phyloP scores from a whole-genome alignment of 2,888 invertebrate genomes.

The Caenorhabditis uteleia region DNA sequence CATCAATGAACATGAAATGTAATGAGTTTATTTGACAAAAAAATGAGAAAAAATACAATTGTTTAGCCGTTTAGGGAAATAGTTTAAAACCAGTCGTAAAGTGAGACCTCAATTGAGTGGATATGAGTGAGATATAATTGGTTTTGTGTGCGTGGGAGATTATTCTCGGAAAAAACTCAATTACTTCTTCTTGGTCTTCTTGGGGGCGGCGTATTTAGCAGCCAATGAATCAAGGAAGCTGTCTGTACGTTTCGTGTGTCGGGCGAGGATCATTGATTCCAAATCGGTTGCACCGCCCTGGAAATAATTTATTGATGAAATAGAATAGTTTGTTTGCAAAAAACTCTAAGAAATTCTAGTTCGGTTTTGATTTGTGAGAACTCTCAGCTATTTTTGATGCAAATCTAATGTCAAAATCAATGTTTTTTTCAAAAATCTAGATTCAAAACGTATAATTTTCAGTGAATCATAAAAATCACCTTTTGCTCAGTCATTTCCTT shows the following conservation, averaged over 20 bases:
- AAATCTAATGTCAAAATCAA: too few species aligned
- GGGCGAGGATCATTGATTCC: constrained; percentile 31
- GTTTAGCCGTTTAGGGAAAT: not conserved
- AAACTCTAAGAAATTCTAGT: too few species aligned
- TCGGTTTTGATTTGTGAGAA: too few species aligned
- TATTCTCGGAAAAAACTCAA: constrained; percentile 1
- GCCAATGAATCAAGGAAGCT: constrained; percentile 40
- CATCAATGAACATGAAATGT: not conserved
- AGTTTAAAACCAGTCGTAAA: too few species aligned
- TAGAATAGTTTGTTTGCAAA: too few species aligned
- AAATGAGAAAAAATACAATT: not conserved
- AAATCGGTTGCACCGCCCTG: constrained; percentile 35
- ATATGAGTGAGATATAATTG: constrained; percentile 2
- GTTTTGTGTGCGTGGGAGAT: too few species aligned
- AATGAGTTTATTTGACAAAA: not conserved
- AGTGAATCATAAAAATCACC: too few species aligned
- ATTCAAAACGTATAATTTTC: too few species aligned
- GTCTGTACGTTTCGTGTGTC: constrained; percentile 29
- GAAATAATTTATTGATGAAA: not conserved
- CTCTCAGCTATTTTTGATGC: too few species aligned
- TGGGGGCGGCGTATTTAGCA: constrained; percentile 41
- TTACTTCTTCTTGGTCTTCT: constrained; percentile 40
- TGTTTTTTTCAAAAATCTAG: too few species aligned
- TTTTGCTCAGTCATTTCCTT: constrained; percentile 42
- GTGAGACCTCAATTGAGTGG: too few species aligned